A percentile compares a stretch with the other conserved stretches of the same genome.
Conservation (phyloP, 1,140 invertebrate species). For the Nasonia longicornis region DNA sequence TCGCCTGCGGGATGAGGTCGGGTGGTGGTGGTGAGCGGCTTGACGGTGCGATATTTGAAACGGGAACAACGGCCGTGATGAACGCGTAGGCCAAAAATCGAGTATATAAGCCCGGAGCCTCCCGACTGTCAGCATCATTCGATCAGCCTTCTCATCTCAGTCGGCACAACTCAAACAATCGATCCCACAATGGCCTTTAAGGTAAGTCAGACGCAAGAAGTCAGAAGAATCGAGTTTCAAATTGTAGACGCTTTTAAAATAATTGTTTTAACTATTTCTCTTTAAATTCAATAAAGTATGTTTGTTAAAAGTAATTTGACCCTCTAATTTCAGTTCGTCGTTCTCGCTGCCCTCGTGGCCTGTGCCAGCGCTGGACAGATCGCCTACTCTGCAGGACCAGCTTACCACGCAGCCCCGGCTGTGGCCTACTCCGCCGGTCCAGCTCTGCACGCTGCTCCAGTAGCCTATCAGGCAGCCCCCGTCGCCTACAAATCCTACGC, state of each 20-base stretch:
- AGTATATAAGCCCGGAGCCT: not conserved
- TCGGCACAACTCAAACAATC: not conserved
- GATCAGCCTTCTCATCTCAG: not conserved
- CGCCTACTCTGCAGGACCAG: not conserved
- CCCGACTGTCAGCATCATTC: not conserved
- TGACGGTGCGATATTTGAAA: not conserved
- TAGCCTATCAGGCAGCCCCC: slow-evolving; percentile 21
- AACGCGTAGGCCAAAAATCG: not conserved
- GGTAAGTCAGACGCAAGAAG: not conserved
- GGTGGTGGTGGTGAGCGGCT: not conserved
- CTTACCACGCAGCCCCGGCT: slow-evolving; percentile 35
- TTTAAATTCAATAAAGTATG: too few relatives aligned
- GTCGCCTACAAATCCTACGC: slow-evolving; percentile 9
- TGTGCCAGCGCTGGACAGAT: slow-evolving; percentile 61
- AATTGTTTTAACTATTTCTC: too few relatives aligned
- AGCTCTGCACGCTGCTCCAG: slow-evolving; percentile 25
- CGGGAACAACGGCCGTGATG: not conserved
- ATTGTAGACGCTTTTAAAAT: too few relatives aligned
- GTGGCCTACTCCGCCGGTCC: slow-evolving; percentile 47
- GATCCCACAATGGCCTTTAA: not conserved
- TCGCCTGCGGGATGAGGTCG: not conserved
- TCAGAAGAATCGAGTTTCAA: too few relatives aligned
- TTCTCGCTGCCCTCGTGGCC: slow-evolving; percentile 63
- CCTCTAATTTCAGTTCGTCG: slow-evolving; percentile 60
- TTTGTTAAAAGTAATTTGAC: too few relatives aligned